Evolutionary conservation across 2,113 vertebrate genomes (phyloP), one percentile per base, ranked within the genome.

Genomic region (Zosterops hypoxanthus): DNA sequence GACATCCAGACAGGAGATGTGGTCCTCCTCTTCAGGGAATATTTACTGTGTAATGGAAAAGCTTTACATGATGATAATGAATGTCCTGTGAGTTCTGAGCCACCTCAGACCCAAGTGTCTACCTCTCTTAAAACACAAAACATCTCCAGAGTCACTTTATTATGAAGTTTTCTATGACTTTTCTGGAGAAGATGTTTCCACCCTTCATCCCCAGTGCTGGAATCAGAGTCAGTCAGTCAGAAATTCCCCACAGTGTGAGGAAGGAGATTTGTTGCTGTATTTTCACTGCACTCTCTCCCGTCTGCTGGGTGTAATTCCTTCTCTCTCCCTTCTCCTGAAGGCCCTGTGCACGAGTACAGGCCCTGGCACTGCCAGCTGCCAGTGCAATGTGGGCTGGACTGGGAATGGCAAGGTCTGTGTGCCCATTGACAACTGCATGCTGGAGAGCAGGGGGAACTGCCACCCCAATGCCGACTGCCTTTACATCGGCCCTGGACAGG

Each of bases 401-500:
- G 99, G 99, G 18, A 99, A 99, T 0, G 99, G 99, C 12, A 97
- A 90, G 24, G 89, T 94, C 75, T 99, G 99, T 15, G 88, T 98
- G 73, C 98, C 98, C 90, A 98, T 99, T 28, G 98, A 99, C 78
- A 98, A 98, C 96, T 99, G 99, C 89, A 88, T 97, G 90, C 91
- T 98, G 96, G 97, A 97, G 41, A 97, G 65, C 46, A 98, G 98
- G 63, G 99, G 99, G 10, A 98, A 97, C 91, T 99, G 99, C 86
- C 98, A 99, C 50, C 34, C 84, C 12, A 96, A 99, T 0, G 99
- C 99, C 0, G n/a, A 98, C 94, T 99, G 99, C 49, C 41, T 91
- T 41, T 97, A 98, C 44, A 91, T 98, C 0, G 99, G 99, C 9
- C 99, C 99, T 1, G 99, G 98, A 23, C 98, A 99, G 99, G 99